Conservation (phyloP, 2,113 vertebrate genomes). For the Phylloscopus whistleri region DNA sequence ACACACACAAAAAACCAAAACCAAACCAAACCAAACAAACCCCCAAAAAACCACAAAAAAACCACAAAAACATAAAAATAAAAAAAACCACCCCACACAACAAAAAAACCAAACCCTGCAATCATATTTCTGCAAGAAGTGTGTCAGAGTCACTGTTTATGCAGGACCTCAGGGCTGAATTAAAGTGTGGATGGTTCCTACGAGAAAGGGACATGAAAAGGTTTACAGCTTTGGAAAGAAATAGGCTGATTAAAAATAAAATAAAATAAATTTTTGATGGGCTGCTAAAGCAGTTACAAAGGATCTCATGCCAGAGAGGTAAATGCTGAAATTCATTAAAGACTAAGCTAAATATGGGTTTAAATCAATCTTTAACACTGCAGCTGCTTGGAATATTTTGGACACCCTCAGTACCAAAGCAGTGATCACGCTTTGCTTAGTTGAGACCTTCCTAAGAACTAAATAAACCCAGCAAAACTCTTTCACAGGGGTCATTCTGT, state of each 20-base stretch:
- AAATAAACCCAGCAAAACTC: not conserved
- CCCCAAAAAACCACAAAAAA: too few species aligned
- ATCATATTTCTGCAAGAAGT: not conserved
- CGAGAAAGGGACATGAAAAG: not conserved
- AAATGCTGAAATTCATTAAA: not conserved
- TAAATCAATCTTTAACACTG: not conserved
- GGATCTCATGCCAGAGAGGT: not conserved
- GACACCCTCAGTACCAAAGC: not conserved
- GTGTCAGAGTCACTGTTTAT: not conserved
- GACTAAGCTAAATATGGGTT: not conserved
- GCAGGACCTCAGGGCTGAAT: not conserved
- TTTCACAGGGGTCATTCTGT: not conserved
- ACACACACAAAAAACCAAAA: not conserved
- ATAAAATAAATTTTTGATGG: not conserved
- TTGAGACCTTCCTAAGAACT: not conserved
- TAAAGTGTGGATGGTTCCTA: not conserved
- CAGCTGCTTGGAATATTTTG: not conserved
- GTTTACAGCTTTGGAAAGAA: not conserved
- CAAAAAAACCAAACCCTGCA: not conserved
- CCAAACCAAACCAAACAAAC: too few species aligned
- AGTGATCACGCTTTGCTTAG: not conserved
- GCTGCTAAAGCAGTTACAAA: not conserved
- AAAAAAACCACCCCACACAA: not conserved
- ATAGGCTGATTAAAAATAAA: not conserved
- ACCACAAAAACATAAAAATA: too few species aligned